Evolutionary conservation across 2,113 vertebrate species (phyloP).

Genomic region (Smithornis capensis): DNA sequence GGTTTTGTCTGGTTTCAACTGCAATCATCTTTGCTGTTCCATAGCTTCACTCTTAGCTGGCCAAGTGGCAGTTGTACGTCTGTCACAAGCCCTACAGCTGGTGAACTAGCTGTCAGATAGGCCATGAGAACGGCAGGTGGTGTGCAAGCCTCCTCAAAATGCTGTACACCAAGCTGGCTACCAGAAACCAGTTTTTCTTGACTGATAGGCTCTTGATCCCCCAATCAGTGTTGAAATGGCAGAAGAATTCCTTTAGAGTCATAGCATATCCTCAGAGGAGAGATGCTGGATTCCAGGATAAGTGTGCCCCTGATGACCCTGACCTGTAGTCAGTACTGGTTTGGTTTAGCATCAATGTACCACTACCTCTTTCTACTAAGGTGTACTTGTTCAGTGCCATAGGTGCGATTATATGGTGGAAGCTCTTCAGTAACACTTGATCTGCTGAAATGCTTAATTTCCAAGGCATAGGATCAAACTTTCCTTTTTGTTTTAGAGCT

Average conservation of each 20-base stretch:
- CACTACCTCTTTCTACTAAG: not conserved
- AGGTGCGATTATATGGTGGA: not conserved
- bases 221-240: not conserved
- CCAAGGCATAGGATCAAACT: not conserved
- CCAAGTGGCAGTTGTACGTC: fast-evolving
- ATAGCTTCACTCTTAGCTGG: not conserved
- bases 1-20: not conserved
- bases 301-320: not conserved
- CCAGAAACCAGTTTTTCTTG: not conserved
- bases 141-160: not conserved
- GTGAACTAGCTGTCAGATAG: not conserved
- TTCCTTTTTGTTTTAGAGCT: not conserved
- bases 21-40: not conserved
- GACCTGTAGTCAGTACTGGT: not conserved
- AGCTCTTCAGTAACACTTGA: not conserved
- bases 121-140: not conserved
- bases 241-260: not conserved
- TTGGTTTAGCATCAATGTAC: not conserved
- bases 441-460: not conserved
- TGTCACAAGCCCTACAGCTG: not conserved
- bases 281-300: not conserved
- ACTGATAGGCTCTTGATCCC: not conserved
- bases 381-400: not conserved
- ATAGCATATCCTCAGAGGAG: not conserved
- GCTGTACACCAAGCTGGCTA: not conserved